Base-by-base conservation (phyloP, 2,888 invertebrate species). In the Trypoxylon attenuatum region DNA sequence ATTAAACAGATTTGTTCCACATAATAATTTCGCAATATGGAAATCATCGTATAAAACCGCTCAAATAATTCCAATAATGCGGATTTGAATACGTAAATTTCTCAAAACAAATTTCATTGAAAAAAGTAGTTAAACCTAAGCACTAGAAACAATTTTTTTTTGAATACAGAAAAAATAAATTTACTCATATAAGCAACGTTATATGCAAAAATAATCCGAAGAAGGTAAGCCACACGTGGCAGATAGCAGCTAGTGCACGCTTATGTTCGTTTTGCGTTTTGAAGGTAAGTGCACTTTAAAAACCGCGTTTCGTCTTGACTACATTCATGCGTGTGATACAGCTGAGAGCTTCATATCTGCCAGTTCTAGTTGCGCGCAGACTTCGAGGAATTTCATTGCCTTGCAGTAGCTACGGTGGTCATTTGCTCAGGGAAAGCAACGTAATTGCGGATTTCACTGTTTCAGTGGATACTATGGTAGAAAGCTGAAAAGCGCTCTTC, bases 251-350 rank as follows among this genome's bases (percentile, higher is more conserved):
- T 41, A 55, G 39, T 41, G 47, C 25, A 41, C 47, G 47, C 27
- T 46, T 47, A 27, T 23, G 15, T 15, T 19, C 47, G 41, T 39
- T 55, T 39, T 22, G n/a, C 15, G n/a, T 39, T 47, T 55, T 47
- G 39, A 47, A 22, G 25, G 46, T 23, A 13, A 25, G 41, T 19
- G 41, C 25, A 25, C 55, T 55, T 19, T n/a, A 41, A 47, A 46
- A 25, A 47, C 16, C 39, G 38, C 47, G 46, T 55, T 55, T 55
- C 39, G 21, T 55, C 47, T 41, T 47, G 47, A 55, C 41, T 41
- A 47, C 55, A 39, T 41, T 41, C 27, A 47, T 47, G 23, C 41
- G 47, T 55, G 15, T 47, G 41, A 47, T 47, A 47, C 41, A 41
- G 41, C 25, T 22, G 16, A 39, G 23, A 15, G n/a, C 18, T 47